Conservation (phyloP, 2,888 invertebrate genomes). For the Xanthorhoe spadicearia region DNA sequence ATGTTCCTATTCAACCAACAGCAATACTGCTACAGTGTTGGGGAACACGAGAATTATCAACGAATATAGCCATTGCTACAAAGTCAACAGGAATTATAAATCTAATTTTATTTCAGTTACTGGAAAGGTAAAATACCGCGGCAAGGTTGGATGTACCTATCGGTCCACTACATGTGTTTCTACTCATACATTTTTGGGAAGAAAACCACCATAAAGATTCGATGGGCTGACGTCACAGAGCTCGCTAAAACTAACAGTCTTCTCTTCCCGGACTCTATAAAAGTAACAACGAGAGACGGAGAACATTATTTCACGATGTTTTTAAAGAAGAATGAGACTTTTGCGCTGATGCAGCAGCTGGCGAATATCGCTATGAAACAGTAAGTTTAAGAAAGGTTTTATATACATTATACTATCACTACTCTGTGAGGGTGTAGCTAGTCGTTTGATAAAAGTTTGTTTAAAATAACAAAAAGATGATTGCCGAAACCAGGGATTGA, state of each 20-base stretch:
- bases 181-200: conserved; percentile 97
- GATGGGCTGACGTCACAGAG: conserved; percentile 95
- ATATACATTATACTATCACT: too few species aligned
- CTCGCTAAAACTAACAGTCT: conserved; percentile 90
- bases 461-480: too few species aligned
- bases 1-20: too few species aligned
- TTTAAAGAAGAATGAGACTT: conserved; percentile 94
- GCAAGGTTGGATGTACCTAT: conserved; percentile 99
- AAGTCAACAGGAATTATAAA: neutral
- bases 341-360: conserved; percentile 95
- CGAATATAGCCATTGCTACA: too few species aligned
- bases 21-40: too few species aligned
- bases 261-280: conserved; percentile 93
- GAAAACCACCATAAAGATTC: conserved; percentile 93
- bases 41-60: too few species aligned
- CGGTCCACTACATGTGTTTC: conserved; percentile 97
- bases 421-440: too few species aligned
- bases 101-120: conserved; percentile 87
- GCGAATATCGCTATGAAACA: conserved; percentile 98
- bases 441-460: too few species aligned
- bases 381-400: conserved; percentile 64
- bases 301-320: conserved; percentile 97
- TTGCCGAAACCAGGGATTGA: too few species aligned
- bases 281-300: conserved; percentile 92
- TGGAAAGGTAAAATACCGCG: conserved; percentile 96